Conservation (phyloP, 2,888 invertebrate species). For the Tetanocera ferruginea region DNA sequence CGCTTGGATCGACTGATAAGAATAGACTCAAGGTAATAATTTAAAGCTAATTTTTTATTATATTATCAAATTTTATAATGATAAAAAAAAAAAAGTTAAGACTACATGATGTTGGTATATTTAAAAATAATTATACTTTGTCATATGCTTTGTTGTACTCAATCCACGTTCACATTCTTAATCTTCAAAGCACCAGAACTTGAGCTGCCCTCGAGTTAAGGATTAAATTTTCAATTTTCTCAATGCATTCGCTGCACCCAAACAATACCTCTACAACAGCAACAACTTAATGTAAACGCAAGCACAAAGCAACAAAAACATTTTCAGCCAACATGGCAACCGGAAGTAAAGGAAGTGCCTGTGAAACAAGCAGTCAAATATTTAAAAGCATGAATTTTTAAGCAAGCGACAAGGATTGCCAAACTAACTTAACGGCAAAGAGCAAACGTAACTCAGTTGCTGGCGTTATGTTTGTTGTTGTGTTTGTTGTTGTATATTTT, state of each 20-base stretch:
- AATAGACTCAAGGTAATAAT: constrained; percentile 76
- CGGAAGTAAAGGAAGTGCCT: background rate
- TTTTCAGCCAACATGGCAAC: background rate
- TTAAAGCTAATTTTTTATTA: background rate
- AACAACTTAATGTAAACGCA: background rate
- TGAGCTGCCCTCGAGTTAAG: background rate
- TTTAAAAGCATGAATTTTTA: background rate
- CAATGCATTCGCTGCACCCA: background rate
- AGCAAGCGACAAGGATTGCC: no score
- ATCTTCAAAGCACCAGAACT: background rate
- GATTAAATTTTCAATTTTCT: constrained; percentile 1
- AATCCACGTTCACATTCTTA: background rate
- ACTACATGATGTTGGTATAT: no score
- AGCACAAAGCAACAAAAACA: background rate
- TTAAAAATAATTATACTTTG: no score
- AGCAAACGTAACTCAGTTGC: background rate
- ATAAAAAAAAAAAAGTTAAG: no score
- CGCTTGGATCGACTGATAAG: constrained; percentile 77
- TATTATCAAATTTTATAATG: no score
- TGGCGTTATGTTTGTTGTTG: background rate
- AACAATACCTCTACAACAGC: background rate
- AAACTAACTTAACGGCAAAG: background rate
- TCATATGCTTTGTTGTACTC: background rate
- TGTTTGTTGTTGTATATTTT: background rate
- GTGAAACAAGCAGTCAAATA: constrained; percentile 1